Base-by-base conservation (phyloP, 1,140 invertebrate species). In the Pachyrhynchus sulphureomaculatus region DNA sequence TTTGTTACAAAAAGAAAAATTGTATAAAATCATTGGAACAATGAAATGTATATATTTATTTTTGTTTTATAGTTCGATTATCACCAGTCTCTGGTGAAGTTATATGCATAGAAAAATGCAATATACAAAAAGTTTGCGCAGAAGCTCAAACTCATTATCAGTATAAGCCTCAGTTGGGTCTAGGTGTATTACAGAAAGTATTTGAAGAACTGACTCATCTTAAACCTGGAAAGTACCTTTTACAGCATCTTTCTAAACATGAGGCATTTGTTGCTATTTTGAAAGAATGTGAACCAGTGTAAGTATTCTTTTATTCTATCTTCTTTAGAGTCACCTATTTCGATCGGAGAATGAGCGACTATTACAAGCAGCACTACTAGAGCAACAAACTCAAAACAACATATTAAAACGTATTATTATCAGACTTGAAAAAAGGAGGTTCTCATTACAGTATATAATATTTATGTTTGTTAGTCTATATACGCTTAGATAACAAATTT, bases 21-120 rank as follows among this genome's bases (percentile, higher is more conserved):
- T n/a, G n/a, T n/a, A n/a, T n/a, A n/a, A n/a, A n/a, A n/a, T n/a
- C n/a, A n/a, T n/a, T n/a, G n/a, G n/a, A n/a, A n/a, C n/a, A n/a
- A n/a, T n/a, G n/a, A n/a, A n/a, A n/a, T n/a, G n/a, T n/a, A n/a
- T n/a, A n/a, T n/a, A n/a, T n/a, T n/a, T n/a, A n/a, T n/a, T n/a
- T n/a, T n/a, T n/a, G n/a, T n/a, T n/a, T 71, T 72, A 37, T 52
- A 81, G 79, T 76, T 12, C 65, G 79, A 58, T 73, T 79, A 45
- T 42, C 66, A 37, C 61, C 65, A 13, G 32, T 57, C 12, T 73
- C 62, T 12, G 51, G 61, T 3, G 77, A 80, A 69, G 41, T 79
- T 33, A 71, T 80, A 12, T 72, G 75, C 57, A 54, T 77, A 42
- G 79, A 82, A 64, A 72, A 72, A 55, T 72, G 72, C 32, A 71